Conservation (phyloP, 2,888 invertebrate genomes). For the Eutolmus rufibarbis region DNA sequence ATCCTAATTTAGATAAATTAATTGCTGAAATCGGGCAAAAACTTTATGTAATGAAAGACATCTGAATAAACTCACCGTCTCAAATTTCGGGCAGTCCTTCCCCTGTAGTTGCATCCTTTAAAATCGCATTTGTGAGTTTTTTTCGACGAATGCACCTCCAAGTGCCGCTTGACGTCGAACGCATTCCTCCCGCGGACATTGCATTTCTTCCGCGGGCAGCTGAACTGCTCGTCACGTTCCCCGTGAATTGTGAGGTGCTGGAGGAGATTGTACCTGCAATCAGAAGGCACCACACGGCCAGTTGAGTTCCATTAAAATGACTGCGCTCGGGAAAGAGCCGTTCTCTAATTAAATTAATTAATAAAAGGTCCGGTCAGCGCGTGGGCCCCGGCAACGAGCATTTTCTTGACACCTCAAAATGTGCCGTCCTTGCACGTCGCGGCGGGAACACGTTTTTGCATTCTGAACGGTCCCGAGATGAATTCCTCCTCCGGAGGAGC, state of each 20-base stretch:
- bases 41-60: not conserved
- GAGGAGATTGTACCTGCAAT: conserved; percentile 66
- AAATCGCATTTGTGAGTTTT: conserved; percentile 63
- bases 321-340: not conserved
- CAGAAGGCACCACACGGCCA: conserved; percentile 1
- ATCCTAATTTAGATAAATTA: no score
- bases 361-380: conserved; percentile 42
- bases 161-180: conserved; percentile 67
- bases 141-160: conserved; percentile 66
- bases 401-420: conserved; percentile 17
- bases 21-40: no score
- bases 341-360: conserved; percentile 51
- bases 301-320: not conserved
- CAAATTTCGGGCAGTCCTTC: conserved; percentile 65
- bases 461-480: conserved; percentile 20
- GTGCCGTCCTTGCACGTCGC: conserved; percentile 38
- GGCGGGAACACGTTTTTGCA: conserved; percentile 30
- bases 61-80: conserved; percentile 62
- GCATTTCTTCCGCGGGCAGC: conserved; percentile 67
- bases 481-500: conserved; percentile 2
- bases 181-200: conserved; percentile 67
- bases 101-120: conserved; percentile 65
- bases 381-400: conserved; percentile 33
- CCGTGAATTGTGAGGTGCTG: conserved; percentile 68
- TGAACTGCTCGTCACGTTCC: conserved; percentile 57